These are phyloP conservation scores for Halichondria panicea DNA, from an alignment of 37 sponge, comb jelly and placozoan genomes.

Conservation along the genomic window DNA sequence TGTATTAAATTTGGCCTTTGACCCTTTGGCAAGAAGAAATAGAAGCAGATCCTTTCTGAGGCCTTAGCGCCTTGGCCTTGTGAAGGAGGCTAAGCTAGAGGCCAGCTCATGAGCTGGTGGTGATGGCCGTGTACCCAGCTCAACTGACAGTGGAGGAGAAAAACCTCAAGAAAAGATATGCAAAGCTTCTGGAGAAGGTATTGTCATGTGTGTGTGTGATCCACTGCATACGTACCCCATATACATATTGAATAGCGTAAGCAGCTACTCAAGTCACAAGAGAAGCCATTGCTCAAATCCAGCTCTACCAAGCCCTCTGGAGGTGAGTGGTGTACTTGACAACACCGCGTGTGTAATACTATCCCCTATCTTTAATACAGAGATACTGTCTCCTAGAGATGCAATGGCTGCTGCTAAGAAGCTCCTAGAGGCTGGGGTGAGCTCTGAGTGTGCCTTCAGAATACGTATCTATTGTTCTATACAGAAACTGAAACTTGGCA, in stretches of 20 bases:
- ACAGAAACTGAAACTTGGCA: slow-evolving; percentile 51
- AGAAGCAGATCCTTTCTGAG: no score
- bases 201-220: not conserved
- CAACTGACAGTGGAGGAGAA: slow-evolving; percentile 74
- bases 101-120: no score
- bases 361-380: slow-evolving; percentile 14
- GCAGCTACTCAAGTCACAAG: not conserved
- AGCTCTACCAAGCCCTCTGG: not conserved
- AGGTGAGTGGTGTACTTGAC: no score
- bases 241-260: not conserved
- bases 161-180: slow-evolving; percentile 60
- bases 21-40: no score
- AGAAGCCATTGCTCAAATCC: not conserved
- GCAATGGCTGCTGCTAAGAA: slow-evolving; percentile 72
- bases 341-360: not conserved
- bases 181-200: slow-evolving; percentile 62
- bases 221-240: not conserved
- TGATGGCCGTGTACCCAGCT: slow-evolving; percentile 65
- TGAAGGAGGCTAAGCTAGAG: no score
- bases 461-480: not conserved
- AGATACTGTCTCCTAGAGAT: slow-evolving; percentile 66
- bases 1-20: no score
- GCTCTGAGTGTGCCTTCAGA: not conserved
- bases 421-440: slow-evolving; percentile 59
- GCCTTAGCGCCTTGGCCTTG: no score